These are phyloP conservation scores for Heliopora coerulea DNA, from an alignment of 92 coral and sea anemone species.

Conservation along the genomic window DNA sequence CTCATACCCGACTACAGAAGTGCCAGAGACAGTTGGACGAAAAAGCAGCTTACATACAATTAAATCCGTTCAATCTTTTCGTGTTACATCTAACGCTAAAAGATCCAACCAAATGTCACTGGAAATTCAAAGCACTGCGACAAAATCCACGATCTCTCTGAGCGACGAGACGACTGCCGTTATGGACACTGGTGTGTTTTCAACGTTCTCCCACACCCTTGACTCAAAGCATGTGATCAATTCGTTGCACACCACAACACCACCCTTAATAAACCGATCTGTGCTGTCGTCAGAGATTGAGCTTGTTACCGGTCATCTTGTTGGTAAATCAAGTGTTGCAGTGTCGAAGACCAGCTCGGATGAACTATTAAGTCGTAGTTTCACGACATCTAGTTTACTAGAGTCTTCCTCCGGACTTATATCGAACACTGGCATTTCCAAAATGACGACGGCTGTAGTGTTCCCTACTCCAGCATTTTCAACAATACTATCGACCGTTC, in stretches of 20 bases:
- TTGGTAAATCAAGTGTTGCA: background rate
- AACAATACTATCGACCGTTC: background rate
- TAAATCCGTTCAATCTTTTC: background rate
- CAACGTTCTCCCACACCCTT: background rate
- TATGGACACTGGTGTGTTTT: background rate
- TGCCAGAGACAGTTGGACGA: background rate
- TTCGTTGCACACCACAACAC: background rate
- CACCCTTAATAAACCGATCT: background rate
- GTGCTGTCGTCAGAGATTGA: background rate
- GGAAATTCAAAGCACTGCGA: too few species aligned
- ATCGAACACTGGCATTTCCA: background rate
- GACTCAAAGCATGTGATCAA: background rate
- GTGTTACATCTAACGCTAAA: too few species aligned
- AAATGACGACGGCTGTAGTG: background rate
- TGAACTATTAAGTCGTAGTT: background rate
- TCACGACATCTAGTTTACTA: background rate
- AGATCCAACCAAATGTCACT: background rate
- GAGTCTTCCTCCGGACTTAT: background rate
- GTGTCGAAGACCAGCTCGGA: background rate
- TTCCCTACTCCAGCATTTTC: background rate
- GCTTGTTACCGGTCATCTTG: background rate
- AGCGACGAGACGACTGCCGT: background rate
- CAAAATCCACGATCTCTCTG: background rate
- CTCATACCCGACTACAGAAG: background rate
- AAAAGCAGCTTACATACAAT: background rate